Percentiles rank a stretch among this genome's conserved stretches.
Evolutionary conservation across 2,113 vertebrate genomes (phyloP).

Genomic region (Grammomys dolichurus): DNA sequence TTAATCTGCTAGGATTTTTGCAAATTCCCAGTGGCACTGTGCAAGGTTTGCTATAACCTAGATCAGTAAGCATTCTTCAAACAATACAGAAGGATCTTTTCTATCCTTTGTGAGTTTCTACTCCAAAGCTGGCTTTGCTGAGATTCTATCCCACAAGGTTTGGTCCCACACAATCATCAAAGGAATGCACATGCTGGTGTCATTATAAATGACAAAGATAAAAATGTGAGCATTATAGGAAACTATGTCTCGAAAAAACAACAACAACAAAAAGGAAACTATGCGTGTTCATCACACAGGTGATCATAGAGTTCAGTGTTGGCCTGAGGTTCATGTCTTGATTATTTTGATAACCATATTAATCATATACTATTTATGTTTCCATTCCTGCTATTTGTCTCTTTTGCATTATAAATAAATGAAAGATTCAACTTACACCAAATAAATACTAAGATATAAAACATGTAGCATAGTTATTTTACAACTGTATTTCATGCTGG

Average conservation of each 20-base stretch:
- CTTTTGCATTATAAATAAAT: background rate
- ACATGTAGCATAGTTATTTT: background rate
- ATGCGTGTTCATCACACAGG: background rate
- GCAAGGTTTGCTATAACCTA: background rate
- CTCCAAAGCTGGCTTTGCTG: background rate
- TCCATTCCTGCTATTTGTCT: background rate
- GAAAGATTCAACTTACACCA: background rate
- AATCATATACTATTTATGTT: background rate
- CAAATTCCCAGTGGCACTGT: background rate
- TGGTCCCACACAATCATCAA: background rate
- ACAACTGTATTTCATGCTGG: background rate
- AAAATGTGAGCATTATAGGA: background rate
- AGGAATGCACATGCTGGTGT: background rate
- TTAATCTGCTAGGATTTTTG: background rate
- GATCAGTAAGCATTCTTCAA: too few relatives aligned
- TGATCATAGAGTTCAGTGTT: background rate
- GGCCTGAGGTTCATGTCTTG: background rate
- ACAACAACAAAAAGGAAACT: too few relatives aligned
- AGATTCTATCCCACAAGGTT: background rate
- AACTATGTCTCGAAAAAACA: background rate
- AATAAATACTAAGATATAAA: background rate
- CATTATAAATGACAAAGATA: background rate
- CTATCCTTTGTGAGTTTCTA: background rate
- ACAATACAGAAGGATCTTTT: background rate
- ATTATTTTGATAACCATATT: background rate